Evolutionary conservation across 2,797 vertebrate genomes (phyloP), one percentile per base, ranked within the genome.

Genomic region (Borostomias antarcticus): DNA sequence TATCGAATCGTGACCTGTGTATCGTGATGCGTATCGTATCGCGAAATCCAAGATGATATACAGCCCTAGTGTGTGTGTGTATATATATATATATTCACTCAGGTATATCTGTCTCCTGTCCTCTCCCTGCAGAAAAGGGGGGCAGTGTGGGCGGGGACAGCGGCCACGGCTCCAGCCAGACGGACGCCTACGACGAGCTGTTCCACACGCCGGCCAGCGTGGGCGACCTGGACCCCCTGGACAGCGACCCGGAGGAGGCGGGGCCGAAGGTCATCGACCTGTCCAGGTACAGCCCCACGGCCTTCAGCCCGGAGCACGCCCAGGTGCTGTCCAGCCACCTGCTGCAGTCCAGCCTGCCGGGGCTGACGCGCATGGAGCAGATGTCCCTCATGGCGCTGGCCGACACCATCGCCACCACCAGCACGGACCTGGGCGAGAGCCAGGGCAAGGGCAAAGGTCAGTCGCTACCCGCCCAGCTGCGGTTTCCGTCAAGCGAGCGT

Each of bases 351-450:
- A 98, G 97, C 83, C 91, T 99, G 72, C 98, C 98, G 69, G 98
- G 98, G 43, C 90, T 99, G 79, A 97, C 94, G 11, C 88, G 97
- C 28, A 95, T 98, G 91, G 98, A 99, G 69, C 98, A 99, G 84
- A 99, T 99, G 98, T 98, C 95, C 45, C 82, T 99, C 70, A 96
- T 98, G 96, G 98, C 97, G 0, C 87, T 99, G 68, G 98, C 96
- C 1, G 98, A 99, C 87, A 98, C 97, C 45, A 94, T 99, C 58
- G 95, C 97, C 58, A 96, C 95, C 68, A 98, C 95, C 68, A 98
- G 95, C 89, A 99, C 96, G 47, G 96, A 98, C 82, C 93, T 98
- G 62, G 92, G 94, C 74, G 94, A 96, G 83, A 96, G 93, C 87
- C 94, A 96, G 85, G 94, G 93, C 77, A 94, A 91, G 78, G 93